Conservation (phyloP, 2,888 invertebrate species). For the Brachyptera risi region DNA sequence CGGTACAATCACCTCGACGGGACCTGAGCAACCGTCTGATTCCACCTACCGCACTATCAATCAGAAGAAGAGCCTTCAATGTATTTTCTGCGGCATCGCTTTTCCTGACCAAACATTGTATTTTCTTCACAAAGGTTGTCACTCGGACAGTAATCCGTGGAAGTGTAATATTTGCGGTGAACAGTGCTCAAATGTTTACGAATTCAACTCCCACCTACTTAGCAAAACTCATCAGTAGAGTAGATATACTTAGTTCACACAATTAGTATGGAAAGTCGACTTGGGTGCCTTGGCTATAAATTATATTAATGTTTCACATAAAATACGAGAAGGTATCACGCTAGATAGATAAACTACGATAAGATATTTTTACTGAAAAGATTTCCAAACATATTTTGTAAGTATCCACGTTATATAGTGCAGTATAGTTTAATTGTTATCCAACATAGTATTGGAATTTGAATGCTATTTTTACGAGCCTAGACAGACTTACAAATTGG, state of each 20-base stretch:
- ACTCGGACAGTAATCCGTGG: conserved; percentile 95
- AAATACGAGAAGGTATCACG: no score
- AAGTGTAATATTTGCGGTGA: conserved; percentile 98
- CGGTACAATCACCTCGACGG: conserved; percentile 69
- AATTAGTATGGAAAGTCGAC: no score
- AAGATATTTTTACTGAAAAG: no score
- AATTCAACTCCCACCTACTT: conserved; percentile 93
- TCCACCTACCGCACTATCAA: conserved; percentile 43
- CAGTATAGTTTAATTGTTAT: no score
- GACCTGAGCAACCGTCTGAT: conserved; percentile 45
- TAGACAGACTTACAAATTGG: no score
- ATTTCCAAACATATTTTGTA: no score
- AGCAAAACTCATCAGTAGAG: conserved; percentile 85
- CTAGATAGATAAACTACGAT: no score
- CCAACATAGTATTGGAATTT: no score
- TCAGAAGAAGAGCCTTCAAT: conserved; percentile 57
- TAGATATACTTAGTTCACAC: background rate
- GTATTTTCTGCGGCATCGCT: conserved; percentile 88
- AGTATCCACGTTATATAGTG: no score
- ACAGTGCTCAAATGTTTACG: conserved; percentile 90
- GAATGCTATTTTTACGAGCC: no score
- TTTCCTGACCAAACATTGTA: conserved; percentile 95
- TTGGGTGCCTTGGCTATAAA: no score
- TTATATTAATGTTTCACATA: no score
- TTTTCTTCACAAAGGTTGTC: conserved; percentile 96